Conservation (phyloP, 2,113 vertebrate species). For the Elephantulus edwardii region DNA sequence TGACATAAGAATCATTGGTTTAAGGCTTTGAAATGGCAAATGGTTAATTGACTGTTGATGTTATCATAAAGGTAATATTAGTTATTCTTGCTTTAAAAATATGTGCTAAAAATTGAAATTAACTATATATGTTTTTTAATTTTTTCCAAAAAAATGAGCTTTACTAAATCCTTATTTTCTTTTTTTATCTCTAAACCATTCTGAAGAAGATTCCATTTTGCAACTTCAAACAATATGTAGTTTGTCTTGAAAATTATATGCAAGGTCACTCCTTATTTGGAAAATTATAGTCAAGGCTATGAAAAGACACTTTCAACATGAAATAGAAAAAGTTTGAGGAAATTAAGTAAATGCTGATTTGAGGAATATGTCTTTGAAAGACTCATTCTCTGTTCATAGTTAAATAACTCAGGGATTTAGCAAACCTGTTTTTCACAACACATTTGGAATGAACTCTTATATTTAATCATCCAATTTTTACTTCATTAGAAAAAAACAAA, state of each 20-base stretch:
- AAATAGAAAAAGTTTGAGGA: slow-evolving; percentile 71
- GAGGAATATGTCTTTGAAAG: slow-evolving; percentile 69
- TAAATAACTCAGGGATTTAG: slow-evolving; percentile 43
- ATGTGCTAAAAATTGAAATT: slow-evolving; percentile 49
- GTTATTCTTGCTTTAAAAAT: slow-evolving; percentile 67
- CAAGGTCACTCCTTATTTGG: slow-evolving; percentile 45
- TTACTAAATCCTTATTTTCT: slow-evolving; percentile 49
- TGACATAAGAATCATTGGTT: slow-evolving; percentile 45
- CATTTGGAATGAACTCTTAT: background rate
- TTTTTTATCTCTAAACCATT: slow-evolving; percentile 71
- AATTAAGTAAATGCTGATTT: slow-evolving; percentile 58
- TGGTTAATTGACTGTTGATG: slow-evolving; percentile 60
- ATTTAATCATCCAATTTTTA: background rate
- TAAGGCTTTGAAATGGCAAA: slow-evolving; percentile 51
- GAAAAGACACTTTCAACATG: slow-evolving; percentile 69
- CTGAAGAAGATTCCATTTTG: slow-evolving; percentile 63
- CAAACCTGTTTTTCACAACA: slow-evolving; percentile 26
- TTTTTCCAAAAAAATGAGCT: slow-evolving; percentile 71
- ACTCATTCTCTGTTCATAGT: slow-evolving; percentile 23
- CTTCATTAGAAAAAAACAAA: background rate
- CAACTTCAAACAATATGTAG: slow-evolving; percentile 30
- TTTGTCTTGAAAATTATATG: slow-evolving; percentile 68
- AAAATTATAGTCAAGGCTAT: slow-evolving; percentile 74
- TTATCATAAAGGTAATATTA: slow-evolving; percentile 69
- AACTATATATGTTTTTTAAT: slow-evolving; percentile 65